phyloP scores from a whole-genome alignment of 2,797 vertebrate species.

The Carduelis carduelis region DNA sequence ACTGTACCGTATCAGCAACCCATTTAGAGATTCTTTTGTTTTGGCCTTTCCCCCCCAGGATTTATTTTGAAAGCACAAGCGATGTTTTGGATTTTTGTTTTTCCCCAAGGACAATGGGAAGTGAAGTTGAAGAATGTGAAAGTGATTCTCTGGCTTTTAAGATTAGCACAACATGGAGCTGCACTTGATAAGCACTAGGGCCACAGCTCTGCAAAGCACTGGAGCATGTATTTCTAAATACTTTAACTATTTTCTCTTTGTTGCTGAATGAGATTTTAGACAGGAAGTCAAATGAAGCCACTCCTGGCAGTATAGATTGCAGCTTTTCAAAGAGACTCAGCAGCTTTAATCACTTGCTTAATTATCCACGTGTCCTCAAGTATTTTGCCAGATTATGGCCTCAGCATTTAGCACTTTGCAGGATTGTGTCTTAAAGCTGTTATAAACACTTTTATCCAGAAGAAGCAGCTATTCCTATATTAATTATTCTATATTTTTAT shows the following conservation, averaged over 20 bases:
- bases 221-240: constrained; percentile 28
- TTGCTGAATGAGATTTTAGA: constrained; percentile 37
- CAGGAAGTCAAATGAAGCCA: constrained; percentile 33
- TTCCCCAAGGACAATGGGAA: neutral
- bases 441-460: neutral
- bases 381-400: neutral
- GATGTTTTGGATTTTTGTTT: neutral
- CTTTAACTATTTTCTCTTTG: constrained; percentile 7
- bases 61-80: neutral
- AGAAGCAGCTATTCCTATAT: neutral
- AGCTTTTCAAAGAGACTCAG: constrained; percentile 44
- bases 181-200: neutral
- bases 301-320: constrained; percentile 7
- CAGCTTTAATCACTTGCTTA: constrained; percentile 43
- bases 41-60: neutral
- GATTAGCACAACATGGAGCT: neutral
- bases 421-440: neutral
- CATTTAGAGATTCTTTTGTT: constrained; percentile 8
- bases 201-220: neutral
- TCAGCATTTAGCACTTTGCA: neutral
- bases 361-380: constrained; percentile 10
- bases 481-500: neutral
- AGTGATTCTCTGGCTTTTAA: neutral
- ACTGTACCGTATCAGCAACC: neutral
- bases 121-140: neutral